A percentile compares a stretch with the other conserved stretches of the same genome.
Evolutionary conservation across 1,140 invertebrate genomes (phyloP).

Genomic region (Zaprionus nigranus): DNA sequence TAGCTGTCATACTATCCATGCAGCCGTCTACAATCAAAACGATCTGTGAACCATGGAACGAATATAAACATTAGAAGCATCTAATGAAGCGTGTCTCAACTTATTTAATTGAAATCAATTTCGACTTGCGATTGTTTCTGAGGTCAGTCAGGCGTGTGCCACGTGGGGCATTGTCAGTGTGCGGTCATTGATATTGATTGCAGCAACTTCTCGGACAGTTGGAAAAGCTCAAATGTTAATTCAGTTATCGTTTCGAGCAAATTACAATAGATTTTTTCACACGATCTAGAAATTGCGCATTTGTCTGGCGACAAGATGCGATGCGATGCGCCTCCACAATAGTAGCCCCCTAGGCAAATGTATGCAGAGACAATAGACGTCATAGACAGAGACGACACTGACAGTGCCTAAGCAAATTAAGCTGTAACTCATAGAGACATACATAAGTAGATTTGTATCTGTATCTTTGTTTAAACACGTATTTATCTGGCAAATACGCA

Average conservation of each 20-base stretch:
- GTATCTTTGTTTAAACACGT: conserved; percentile 17
- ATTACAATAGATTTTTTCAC: conserved; percentile 38
- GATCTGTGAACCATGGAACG: conserved; percentile 47
- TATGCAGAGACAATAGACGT: conserved; percentile 50
- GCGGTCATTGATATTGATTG: conserved; percentile 38
- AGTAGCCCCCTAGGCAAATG: conserved; percentile 31
- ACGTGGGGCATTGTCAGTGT: conserved; percentile 45
- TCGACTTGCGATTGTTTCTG: conserved; percentile 17
- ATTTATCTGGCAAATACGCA: conserved; percentile 35
- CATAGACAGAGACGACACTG: conserved; percentile 52
- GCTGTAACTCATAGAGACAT: conserved; percentile 19
- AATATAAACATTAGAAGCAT: conserved; percentile 35
- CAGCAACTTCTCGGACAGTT: conserved; percentile 1
- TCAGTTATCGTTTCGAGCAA: conserved; percentile 47
- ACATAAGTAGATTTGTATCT: not conserved
- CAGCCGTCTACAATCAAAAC: conserved; percentile 42
- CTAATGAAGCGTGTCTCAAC: conserved; percentile 47
- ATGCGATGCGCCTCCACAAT: conserved; percentile 17
- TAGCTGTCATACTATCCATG: no score
- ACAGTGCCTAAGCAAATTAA: conserved; percentile 32
- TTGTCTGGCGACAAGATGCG: conserved; percentile 35
- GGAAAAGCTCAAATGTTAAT: conserved; percentile 29
- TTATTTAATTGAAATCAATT: conserved; percentile 58
- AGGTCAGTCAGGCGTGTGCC: conserved; percentile 51
- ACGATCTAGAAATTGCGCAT: conserved; percentile 52